A percentile compares a stretch with the other conserved stretches of the same genome.
These are phyloP conservation scores for Ameiurus melas DNA, from an alignment of 2,113 vertebrate genomes.

Conservation along the genomic window DNA sequence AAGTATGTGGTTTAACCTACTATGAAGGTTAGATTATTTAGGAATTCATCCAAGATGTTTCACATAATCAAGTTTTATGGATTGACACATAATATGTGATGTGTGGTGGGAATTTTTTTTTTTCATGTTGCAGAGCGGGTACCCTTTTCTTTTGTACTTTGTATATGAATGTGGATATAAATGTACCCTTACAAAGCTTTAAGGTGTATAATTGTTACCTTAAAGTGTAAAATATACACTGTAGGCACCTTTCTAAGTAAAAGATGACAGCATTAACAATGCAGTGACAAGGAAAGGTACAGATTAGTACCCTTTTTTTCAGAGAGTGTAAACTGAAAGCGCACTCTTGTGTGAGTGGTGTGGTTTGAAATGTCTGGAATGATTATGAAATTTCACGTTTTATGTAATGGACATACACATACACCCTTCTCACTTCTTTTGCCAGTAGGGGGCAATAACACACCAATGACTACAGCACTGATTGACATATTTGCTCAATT, in stretches of 20 bases:
- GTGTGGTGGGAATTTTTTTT: background rate
- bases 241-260: background rate
- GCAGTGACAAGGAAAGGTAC: background rate
- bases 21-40: too few species aligned
- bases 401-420: background rate
- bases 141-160: background rate
- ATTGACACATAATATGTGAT: background rate
- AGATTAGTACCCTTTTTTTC: background rate
- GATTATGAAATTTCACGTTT: background rate
- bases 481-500: background rate
- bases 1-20: too few species aligned
- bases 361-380: background rate
- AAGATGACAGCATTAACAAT: background rate
- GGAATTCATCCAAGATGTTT: too few species aligned
- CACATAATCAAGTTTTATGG: too few species aligned
- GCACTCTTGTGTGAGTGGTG: background rate
- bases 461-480: background rate
- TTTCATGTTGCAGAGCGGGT: background rate
- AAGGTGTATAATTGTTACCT: background rate
- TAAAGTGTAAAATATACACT: background rate
- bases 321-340: background rate
- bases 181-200: background rate
- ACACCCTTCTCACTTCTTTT: background rate
- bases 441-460: conserved; percentile 14
- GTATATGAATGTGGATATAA: background rate